Base-by-base conservation (phyloP, 2,888 invertebrate species). In the Neoascia interrupta region DNA sequence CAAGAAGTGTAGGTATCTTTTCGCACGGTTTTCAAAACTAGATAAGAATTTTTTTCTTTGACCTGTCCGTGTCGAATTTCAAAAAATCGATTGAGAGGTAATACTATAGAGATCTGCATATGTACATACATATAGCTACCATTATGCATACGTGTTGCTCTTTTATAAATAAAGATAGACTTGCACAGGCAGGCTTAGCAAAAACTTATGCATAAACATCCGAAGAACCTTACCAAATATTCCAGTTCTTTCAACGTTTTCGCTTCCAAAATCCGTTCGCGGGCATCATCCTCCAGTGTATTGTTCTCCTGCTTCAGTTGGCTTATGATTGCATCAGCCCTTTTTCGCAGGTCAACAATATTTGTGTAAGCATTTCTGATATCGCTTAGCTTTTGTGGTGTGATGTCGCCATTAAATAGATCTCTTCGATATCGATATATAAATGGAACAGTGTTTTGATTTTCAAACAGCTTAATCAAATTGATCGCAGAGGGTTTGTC, bases 391-490 rank as follows among this genome's bases (percentile, higher is more conserved):
- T 91, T 90, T 83, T 96, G 95, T 0, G 96, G 93, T 68, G 92
- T 92, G 88, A 96, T 91, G 81, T 93, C 91, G 45, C 92, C 91
- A 47, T 85, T 83, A 1, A 96, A 95, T 83, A 92, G 89, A 83
- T 94, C 92, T 84, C 93, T 93, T 34, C 97, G 90, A 85, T 97
- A 97, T 74, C 97, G 91, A 19, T 96, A 96, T 82, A 97, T 96
- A 86, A 97, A 97, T 11, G 97, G 97, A 83, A 97, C 92, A 0
- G 97, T 97, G 82, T 95, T 95, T 1, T 96, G 96, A 84, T 94
- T 92, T 61, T 92, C 91, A 16, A 96, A 90, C 16, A 96, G 88
- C 16, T 88, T 86, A 45, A 93, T 88, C 81, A 94, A 90, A 83
- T 91, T 93, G 47, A 88, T 85, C 0, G 92, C 91, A 28, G 92